Base-by-base conservation (phyloP, 2,888 invertebrate species). In the Dryococelus australis region DNA sequence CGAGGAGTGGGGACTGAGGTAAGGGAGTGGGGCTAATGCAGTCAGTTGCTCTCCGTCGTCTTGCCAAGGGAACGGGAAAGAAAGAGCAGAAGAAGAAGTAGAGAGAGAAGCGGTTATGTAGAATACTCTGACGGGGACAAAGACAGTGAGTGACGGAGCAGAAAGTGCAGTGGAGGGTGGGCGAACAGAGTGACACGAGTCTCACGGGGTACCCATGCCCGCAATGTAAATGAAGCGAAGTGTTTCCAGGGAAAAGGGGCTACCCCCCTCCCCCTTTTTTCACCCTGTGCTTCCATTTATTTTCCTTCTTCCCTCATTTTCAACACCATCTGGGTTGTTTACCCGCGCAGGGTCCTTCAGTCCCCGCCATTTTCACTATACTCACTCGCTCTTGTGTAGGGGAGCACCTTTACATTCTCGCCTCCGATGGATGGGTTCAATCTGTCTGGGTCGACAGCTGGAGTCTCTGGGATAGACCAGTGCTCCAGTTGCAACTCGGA, bases 211-310 rank as follows among this genome's bases (percentile, higher is more conserved):
- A 16, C 47, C 47, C 65, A 65, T 65, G 65, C 65, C 65, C 24
- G 65, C 65, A 65, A 65, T 65, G 65, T 65, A 65, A 65, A 65
- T 65, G 65, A 65, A 65, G 65, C 65, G 65, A n/a, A 65, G 65
- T 65, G 65, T 65, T 65, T n/a, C 65, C 2, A 10, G 65, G 65
- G 65, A 65, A 65, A 65, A 65, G 65, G 24, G 12, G 12, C 47
- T 13, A 10, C 47, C 47, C 1, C 10, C 65, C 65, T 65, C n/a
- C 65, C n/a, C 24, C 65, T 24, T 24, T 24, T 5, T 16, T n/a
- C 0, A 24, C 8, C n/a, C 16, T 24, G 5, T 65, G 0, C 10
- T 3, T 20, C 8, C 24, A 65, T 3, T 24, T 20, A 8, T 65
- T 65, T 20, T 20, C 65, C 65, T 20, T 65, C 65, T 8, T 20